Evolutionary conservation across 2,113 vertebrate species (phyloP).

Genomic region (Chlorodrepanis virens): DNA sequence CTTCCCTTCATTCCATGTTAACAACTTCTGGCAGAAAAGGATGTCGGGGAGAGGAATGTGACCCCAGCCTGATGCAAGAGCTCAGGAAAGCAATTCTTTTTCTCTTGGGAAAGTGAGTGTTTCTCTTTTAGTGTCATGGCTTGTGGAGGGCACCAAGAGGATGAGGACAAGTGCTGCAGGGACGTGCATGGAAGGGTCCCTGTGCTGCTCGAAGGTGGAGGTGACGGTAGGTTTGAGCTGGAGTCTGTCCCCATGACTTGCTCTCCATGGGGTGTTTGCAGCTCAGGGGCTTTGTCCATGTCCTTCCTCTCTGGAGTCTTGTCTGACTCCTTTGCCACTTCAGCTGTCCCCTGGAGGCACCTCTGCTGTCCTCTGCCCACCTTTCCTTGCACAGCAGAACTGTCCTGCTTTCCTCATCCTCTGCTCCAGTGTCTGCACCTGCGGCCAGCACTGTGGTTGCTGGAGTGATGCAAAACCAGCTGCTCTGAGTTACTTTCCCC

Average conservation of each 20-base stretch:
- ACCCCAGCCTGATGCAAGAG: neutral
- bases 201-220: neutral
- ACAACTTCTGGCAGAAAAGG: neutral
- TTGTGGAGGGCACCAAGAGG: neutral
- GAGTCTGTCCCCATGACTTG: neutral
- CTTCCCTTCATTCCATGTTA: neutral
- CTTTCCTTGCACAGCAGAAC: neutral
- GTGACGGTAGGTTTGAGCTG: fast-evolving
- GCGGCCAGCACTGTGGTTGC: fast-evolving
- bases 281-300: neutral
- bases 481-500: neutral
- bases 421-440: neutral
- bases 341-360: neutral
- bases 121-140: neutral
- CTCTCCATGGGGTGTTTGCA: neutral
- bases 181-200: fast-evolving
- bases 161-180: neutral
- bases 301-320: neutral
- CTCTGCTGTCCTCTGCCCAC: neutral
- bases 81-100: neutral
- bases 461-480: neutral
- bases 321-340: neutral
- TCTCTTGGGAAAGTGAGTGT: neutral
- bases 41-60: fast-evolving
- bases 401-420: neutral